Conservation (phyloP, 2,113 vertebrate genomes). For the Cranoglanis bouderius region DNA sequence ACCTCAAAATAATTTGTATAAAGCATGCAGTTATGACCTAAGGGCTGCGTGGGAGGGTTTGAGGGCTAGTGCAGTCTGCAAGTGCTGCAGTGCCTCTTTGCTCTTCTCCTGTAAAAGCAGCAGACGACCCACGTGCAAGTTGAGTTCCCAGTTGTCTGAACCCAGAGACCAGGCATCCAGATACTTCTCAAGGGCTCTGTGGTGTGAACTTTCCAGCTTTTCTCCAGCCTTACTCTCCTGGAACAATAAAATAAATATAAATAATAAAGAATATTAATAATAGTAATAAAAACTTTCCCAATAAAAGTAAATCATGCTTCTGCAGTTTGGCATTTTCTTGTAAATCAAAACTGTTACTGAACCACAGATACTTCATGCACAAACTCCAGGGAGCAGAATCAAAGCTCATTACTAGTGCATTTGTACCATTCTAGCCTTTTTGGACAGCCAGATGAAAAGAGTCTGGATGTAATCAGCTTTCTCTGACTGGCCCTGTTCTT, state of each 20-base stretch:
- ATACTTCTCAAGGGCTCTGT: slow-evolving; percentile 69
- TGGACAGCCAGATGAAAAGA: slow-evolving; percentile 71
- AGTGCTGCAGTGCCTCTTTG: slow-evolving; percentile 65
- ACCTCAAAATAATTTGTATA: not conserved
- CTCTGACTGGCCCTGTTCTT: slow-evolving; percentile 67
- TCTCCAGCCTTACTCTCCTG: slow-evolving; percentile 55
- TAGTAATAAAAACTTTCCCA: too few relatives aligned
- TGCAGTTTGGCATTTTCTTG: not conserved
- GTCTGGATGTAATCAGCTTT: slow-evolving; percentile 71
- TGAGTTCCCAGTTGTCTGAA: slow-evolving; percentile 68
- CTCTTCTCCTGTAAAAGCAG: slow-evolving; percentile 63
- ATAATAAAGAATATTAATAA: too few relatives aligned
- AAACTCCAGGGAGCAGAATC: not conserved
- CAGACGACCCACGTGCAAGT: slow-evolving; percentile 65
- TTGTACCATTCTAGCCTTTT: slow-evolving; percentile 65
- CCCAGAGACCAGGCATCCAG: slow-evolving; percentile 70
- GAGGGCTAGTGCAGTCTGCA: slow-evolving; percentile 65
- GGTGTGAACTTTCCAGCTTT: slow-evolving; percentile 56
- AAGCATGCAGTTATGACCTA: slow-evolving; percentile 58
- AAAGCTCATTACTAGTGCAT: not conserved
- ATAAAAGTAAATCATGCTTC: not conserved
- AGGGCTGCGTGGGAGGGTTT: slow-evolving; percentile 61
- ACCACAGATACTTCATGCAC: not conserved
- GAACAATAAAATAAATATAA: not conserved
- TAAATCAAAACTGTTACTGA: too few relatives aligned